Evolutionary conservation across 2,797 vertebrate genomes (phyloP).

Genomic region (Schizopygopsis pylzovi): DNA sequence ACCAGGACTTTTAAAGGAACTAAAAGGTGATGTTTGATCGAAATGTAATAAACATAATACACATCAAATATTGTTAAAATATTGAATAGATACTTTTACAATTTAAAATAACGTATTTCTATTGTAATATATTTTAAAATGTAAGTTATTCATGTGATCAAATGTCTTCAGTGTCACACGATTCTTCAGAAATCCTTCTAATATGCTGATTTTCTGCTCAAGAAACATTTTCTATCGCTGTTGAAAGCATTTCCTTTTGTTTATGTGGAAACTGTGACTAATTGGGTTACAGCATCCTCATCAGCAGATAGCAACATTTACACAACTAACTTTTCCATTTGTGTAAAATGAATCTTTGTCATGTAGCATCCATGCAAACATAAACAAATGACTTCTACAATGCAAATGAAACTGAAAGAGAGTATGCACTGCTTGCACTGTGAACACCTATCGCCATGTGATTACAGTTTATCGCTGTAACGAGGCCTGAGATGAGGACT

Average conservation of each 20-base stretch:
- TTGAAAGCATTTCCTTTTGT: neutral
- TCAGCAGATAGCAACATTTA: neutral
- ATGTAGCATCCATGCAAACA: neutral
- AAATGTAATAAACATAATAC: neutral
- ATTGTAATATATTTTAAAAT: neutral
- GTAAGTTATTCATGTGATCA: neutral
- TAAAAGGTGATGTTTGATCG: neutral
- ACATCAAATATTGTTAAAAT: neutral
- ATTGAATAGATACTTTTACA: too few species aligned
- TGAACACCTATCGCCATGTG: too few species aligned
- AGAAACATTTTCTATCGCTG: neutral
- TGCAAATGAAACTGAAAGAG: neutral
- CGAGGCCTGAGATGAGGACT: constrained; percentile 1
- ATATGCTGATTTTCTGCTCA: neutral
- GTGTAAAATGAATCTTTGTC: neutral
- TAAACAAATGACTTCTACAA: neutral
- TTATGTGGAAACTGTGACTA: too few species aligned
- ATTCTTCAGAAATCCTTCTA: neutral
- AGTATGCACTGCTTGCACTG: neutral
- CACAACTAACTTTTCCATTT: neutral
- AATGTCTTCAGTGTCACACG: neutral
- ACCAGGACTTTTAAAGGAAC: too few species aligned
- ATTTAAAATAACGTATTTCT: too few species aligned
- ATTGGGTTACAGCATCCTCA: neutral
- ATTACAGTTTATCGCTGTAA: neutral